Conservation (phyloP, 2,888 invertebrate species). For the Altica lythri region DNA sequence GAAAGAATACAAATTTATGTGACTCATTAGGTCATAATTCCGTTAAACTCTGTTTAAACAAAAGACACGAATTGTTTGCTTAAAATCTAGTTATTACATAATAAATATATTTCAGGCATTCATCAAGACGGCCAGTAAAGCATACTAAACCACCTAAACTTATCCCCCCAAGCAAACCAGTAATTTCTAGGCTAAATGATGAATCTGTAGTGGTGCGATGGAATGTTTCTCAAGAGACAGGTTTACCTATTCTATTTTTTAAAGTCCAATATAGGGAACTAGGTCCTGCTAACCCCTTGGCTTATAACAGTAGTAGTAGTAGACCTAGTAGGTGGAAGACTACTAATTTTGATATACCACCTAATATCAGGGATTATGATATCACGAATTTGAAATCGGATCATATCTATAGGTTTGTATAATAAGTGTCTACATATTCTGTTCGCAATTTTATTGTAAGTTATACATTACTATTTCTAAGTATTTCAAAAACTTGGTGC, state of each 20-base stretch:
- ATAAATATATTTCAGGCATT: slow-evolving; percentile 43
- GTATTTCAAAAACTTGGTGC: no score
- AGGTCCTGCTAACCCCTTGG: slow-evolving; percentile 51
- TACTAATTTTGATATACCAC: slow-evolving; percentile 78
- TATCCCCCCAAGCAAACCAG: slow-evolving; percentile 87
- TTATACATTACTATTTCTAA: no score
- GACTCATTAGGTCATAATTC: no score
- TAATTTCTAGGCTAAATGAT: slow-evolving; percentile 84
- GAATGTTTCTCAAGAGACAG: slow-evolving; percentile 80
- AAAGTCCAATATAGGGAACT: slow-evolving; percentile 80
- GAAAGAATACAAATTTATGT: no score
- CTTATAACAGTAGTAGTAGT: slow-evolving; percentile 40
- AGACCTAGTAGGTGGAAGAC: slow-evolving; percentile 71
- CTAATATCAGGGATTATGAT: slow-evolving; percentile 77
- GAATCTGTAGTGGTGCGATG: slow-evolving; percentile 92
- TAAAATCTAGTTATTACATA: background rate
- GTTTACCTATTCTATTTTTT: slow-evolving; percentile 84
- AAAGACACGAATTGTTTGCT: no score
- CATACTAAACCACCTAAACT: slow-evolving; percentile 58
- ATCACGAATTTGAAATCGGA: slow-evolving; percentile 76
- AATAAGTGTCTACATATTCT: no score
- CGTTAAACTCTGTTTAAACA: no score
- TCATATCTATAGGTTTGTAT: slow-evolving; percentile 66
- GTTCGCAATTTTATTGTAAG: no score
- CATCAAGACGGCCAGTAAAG: slow-evolving; percentile 56